Conservation (phyloP, 2,797 vertebrate genomes). For the Pseudochirops cupreus region DNA sequence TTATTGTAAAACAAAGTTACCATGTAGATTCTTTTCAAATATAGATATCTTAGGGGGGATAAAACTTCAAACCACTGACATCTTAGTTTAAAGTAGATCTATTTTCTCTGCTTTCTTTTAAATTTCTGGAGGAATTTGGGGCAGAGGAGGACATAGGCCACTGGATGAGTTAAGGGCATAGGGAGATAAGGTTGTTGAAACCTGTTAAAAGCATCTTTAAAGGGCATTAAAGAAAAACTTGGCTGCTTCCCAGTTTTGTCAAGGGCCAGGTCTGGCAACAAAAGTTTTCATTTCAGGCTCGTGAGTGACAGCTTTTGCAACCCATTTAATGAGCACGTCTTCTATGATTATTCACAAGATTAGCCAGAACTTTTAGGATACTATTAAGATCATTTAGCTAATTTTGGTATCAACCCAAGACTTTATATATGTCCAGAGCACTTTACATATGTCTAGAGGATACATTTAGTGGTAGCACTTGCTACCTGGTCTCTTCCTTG, state of each 20-base stretch:
- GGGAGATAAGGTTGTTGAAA: neutral
- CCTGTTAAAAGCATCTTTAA: neutral
- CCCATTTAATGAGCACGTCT: neutral
- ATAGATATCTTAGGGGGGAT: neutral
- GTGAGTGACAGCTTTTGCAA: neutral
- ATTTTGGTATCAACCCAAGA: neutral
- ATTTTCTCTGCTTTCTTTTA: neutral
- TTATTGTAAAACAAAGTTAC: neutral
- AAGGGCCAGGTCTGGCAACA: neutral
- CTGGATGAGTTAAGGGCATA: neutral
- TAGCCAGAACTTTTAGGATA: neutral
- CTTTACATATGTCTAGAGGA: too few relatives aligned
- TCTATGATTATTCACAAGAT: accelerated
- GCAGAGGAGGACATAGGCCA: neutral
- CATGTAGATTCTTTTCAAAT: neutral
- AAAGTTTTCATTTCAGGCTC: neutral
- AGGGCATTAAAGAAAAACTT: too few relatives aligned
- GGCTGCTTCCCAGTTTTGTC: accelerated
- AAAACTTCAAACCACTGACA: neutral
- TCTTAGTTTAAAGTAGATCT: neutral
- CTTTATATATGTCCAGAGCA: accelerated
- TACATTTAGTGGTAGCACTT: neutral
- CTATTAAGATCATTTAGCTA: neutral
- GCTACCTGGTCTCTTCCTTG: neutral
- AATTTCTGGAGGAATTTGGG: neutral